Conservation (phyloP, 2,113 vertebrate species). For the Dasyornis broadbenti region DNA sequence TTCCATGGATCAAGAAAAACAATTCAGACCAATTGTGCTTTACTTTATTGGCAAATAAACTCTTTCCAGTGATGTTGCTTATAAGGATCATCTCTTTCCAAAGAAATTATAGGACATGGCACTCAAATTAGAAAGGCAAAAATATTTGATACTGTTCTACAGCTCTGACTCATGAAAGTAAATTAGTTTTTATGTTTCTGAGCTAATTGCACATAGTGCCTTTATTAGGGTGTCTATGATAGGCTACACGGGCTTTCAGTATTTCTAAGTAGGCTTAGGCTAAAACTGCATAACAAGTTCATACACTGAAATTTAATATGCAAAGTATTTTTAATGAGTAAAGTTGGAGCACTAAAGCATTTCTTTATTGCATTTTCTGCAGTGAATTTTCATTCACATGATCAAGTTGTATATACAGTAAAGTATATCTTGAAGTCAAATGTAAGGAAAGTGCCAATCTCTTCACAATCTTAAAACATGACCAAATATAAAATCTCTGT, state of each 20-base stretch:
- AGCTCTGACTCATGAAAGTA: background rate
- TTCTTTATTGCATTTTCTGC: background rate
- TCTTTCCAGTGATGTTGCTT: background rate
- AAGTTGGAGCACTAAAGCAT: background rate
- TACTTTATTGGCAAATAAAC: background rate
- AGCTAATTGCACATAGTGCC: background rate
- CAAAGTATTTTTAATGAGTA: background rate
- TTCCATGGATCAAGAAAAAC: background rate
- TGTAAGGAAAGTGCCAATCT: background rate
- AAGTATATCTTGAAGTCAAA: background rate
- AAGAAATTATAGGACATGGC: background rate
- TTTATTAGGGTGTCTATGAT: background rate
- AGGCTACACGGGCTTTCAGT: background rate
- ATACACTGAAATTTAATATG: background rate
- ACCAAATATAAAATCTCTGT: background rate
- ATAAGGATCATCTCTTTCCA: background rate
- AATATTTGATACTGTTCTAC: background rate
- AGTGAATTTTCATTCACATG: background rate
- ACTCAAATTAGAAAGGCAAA: background rate
- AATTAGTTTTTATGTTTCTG: background rate
- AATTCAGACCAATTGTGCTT: background rate
- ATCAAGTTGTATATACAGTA: background rate
- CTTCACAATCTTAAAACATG: background rate
- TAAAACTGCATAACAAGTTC: background rate
- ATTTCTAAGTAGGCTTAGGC: background rate